These are phyloP conservation scores for Alcedo quadribrachys DNA, from an alignment of 2,797 vertebrate genomes.

Conservation along the genomic window DNA sequence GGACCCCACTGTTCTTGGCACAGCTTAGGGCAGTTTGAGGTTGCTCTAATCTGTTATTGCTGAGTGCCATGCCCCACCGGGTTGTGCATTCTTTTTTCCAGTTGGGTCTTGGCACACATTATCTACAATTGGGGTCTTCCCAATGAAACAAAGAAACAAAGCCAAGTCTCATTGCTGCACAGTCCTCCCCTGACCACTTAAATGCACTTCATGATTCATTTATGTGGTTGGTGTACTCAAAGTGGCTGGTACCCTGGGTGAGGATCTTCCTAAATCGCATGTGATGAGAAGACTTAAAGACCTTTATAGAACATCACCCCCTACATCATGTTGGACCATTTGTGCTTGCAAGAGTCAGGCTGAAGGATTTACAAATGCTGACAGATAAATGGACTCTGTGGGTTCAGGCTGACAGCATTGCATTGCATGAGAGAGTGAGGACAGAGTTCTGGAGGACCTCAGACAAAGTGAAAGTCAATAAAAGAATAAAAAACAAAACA, in stretches of 20 bases:
- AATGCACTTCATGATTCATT: rapidly evolving
- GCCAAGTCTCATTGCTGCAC: neutral
- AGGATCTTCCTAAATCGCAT: neutral
- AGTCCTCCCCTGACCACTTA: neutral
- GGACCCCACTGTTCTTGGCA: neutral
- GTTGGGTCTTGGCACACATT: neutral
- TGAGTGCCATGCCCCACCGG: neutral
- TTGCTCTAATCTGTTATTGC: neutral
- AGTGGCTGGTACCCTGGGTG: neutral
- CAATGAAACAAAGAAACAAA: neutral
- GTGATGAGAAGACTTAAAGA: neutral
- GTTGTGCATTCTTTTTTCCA: neutral
- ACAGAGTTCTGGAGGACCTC: neutral
- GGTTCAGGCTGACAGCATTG: neutral
- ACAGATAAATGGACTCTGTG: neutral
- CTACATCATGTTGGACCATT: neutral
- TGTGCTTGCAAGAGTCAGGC: neutral
- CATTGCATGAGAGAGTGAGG: rapidly evolving
- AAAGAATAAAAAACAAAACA: neutral
- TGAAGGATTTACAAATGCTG: neutral
- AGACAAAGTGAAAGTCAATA: neutral
- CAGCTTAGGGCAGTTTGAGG: neutral
- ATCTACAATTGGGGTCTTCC: neutral
- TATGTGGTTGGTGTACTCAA: neutral
- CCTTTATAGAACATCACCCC: neutral